Evolutionary conservation across 2,113 vertebrate genomes (phyloP).

Genomic region (Xenopus tropicalis): UCB_Xtro_10.0 CM004450.2:98297001-98297500

Average conservation of each 20-base stretch:
- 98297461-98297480: slow-evolving; percentile 6
- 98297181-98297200: slow-evolving; percentile 58
- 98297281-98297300: slow-evolving; percentile 28
- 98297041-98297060: too few relatives aligned
- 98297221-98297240: slow-evolving; percentile 89
- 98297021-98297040: too few relatives aligned
- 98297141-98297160: slow-evolving; percentile 41
- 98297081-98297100: slow-evolving; percentile 31
- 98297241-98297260: slow-evolving; percentile 49
- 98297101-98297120: slow-evolving; percentile 72
- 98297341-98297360: neutral
- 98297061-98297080: too few relatives aligned
- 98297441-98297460: slow-evolving; percentile 42
- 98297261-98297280: slow-evolving; percentile 39
- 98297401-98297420: slow-evolving; percentile 35
- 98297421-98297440: slow-evolving; percentile 46
- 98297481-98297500: neutral
- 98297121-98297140: slow-evolving; percentile 37
- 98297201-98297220: slow-evolving; percentile 61
- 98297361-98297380: slow-evolving; percentile 17
- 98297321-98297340: slow-evolving; percentile 11
- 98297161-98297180: slow-evolving; percentile 70
- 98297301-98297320: slow-evolving; percentile 20
- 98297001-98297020: too few relatives aligned
- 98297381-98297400: neutral